Conservation (phyloP, 2,113 vertebrate species). For the Daboia siamensis region DNA sequence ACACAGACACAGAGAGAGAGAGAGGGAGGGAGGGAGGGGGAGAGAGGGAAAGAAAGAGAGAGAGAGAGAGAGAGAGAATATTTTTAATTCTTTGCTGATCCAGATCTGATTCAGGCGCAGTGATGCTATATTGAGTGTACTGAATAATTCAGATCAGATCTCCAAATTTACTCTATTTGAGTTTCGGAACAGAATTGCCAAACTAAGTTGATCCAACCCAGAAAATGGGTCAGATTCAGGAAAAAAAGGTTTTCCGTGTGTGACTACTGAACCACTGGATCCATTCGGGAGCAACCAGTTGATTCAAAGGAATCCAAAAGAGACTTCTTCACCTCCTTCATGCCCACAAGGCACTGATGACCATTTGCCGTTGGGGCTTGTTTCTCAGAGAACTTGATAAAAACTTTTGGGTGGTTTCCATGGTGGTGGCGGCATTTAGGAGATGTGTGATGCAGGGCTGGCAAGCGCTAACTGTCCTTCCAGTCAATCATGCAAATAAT, state of each 20-base stretch:
- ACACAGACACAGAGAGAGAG: too few relatives aligned
- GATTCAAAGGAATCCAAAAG: not conserved
- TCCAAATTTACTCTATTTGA: not conserved
- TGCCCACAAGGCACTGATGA: too few relatives aligned
- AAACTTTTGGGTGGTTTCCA: not conserved
- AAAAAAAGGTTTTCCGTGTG: not conserved
- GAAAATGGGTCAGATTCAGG: not conserved
- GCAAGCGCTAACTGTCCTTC: not conserved
- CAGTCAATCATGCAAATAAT: not conserved
- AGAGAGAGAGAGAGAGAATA: too few relatives aligned
- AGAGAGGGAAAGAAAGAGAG: accelerated
- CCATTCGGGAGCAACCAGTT: not conserved
- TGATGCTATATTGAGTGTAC: too few relatives aligned
- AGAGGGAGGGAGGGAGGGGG: too few relatives aligned
- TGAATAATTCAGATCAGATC: not conserved
- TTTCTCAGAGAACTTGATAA: not conserved
- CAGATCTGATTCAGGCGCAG: not conserved
- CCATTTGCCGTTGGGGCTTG: not conserved
- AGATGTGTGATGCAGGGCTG: not conserved
- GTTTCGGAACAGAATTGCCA: not conserved
- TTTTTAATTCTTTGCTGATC: not conserved
- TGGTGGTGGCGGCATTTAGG: not conserved
- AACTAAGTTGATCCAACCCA: not conserved
- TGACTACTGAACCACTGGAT: not conserved
- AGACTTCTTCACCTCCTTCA: not conserved